Percentiles rank a stretch among this genome's conserved stretches.
These are phyloP conservation scores for Catharus bicknelli DNA, from an alignment of 2,113 vertebrate species.

Conservation along the genomic window DNA sequence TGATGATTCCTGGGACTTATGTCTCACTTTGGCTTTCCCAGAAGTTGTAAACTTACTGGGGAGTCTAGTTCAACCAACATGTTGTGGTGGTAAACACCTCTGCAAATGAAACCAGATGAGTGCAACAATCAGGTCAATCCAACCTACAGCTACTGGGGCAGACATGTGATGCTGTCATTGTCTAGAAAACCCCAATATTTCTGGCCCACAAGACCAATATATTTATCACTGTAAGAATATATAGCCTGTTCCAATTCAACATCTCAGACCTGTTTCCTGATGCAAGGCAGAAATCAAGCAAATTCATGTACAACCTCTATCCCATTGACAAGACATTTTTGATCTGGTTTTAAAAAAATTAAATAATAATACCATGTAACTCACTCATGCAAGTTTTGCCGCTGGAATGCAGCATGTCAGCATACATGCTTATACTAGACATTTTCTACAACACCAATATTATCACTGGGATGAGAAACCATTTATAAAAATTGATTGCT, in stretches of 20 bases:
- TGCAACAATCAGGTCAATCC: neutral
- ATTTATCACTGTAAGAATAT: neutral
- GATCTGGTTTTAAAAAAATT: neutral
- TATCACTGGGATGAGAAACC: neutral
- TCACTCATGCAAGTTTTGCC: neutral
- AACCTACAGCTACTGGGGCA: neutral
- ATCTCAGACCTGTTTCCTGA: neutral
- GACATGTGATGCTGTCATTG: rapidly evolving
- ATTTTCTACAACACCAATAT: neutral
- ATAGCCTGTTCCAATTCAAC: neutral
- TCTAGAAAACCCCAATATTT: neutral
- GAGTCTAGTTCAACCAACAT: neutral
- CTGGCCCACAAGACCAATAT: neutral
- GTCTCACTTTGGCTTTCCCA: neutral
- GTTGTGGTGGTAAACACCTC: neutral
- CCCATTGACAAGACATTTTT: neutral
- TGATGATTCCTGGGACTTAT: neutral
- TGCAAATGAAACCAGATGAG: neutral
- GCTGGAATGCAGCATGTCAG: neutral
- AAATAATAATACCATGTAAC: neutral
- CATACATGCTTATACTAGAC: neutral
- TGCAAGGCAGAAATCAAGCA: neutral
- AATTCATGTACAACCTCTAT: neutral
- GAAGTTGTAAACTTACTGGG: neutral
- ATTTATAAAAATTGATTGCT: neutral